Conservation (phyloP, 2,888 invertebrate species). For the Diploptera punctata region DNA sequence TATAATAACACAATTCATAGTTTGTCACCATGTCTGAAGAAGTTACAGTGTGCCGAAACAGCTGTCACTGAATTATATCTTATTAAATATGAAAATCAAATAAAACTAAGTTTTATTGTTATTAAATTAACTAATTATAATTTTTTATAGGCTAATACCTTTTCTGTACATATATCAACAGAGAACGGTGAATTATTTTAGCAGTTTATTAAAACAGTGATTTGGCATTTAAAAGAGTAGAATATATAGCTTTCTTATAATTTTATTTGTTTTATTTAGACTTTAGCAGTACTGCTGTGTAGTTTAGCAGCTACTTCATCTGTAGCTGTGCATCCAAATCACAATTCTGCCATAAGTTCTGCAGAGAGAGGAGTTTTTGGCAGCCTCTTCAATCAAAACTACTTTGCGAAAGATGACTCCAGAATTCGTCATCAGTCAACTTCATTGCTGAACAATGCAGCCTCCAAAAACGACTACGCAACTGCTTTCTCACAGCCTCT, state of each 20-base stretch:
- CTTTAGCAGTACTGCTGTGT: not conserved
- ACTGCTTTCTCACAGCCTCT: not conserved
- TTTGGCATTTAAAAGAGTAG: not conserved
- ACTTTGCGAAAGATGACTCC: constrained; percentile 1
- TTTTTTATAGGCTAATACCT: not conserved
- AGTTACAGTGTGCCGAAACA: no score
- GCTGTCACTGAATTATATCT: no score
- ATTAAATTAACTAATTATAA: not conserved
- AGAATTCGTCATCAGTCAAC: not conserved
- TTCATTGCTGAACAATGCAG: not conserved
- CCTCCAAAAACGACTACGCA: not conserved
- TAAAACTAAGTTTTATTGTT: no score
- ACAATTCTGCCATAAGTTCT: not conserved
- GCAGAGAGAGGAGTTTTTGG: not conserved
- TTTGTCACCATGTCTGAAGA: no score
- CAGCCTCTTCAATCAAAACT: not conserved
- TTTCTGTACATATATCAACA: not conserved
- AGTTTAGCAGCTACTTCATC: not conserved
- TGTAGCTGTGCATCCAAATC: not conserved
- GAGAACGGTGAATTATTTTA: not conserved
- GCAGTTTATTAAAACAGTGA: not conserved
- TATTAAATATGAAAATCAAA: no score
- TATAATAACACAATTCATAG: no score
- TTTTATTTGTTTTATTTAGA: not conserved
- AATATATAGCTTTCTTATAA: not conserved